Base-by-base conservation (phyloP, 2,797 vertebrate genomes). In the Lepus townsendii region DNA sequence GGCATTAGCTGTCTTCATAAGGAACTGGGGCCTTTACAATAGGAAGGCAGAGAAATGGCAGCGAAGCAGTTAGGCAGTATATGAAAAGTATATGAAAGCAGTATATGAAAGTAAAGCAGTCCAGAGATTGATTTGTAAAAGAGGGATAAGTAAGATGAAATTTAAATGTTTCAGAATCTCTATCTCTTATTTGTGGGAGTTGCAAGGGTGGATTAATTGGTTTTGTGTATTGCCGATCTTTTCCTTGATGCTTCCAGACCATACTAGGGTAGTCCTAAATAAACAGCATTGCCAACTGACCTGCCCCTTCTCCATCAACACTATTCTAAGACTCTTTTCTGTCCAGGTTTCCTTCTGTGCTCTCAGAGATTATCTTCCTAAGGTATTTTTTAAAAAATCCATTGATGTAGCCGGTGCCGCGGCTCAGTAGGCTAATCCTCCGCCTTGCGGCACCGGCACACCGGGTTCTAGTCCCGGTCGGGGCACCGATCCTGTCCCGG, bases 201-300 rank as follows among this genome's bases (percentile, higher is more conserved):
- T 27, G 54, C 20, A 63, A 1, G 50, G 75, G 85, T 35, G 7
- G n/a, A 72, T 79, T 54, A 38, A 32, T 57, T 88, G n/a, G 6
- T 82, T 89, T 90, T 57, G 38, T 68, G 1, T 16, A 2, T 27
- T 30, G 27, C 62, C 14, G 69, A 76, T 52, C n/a, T 86, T 66
- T 54, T 79, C 24, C 71, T 5, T 6, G 12, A 62, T 84, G 63
- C 63, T 83, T 13, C 82, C 60, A 86, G 52, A 54, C 20, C 26
- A 79, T 42, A 68, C 73, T 87, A 50, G 60, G 38, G 84, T 60
- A 76, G 79, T 32, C 16, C 65, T 83, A 32, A 91, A 66, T 88
- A 88, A 93, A 92, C 3, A 42, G 54, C 32, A 5, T 24, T 93
- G 93, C 60, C 85, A 85, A 38, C n/a, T n/a, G 19, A 47, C 75